phyloP scores from a whole-genome alignment of 1,140 invertebrate species.

The Drosophila rhopaloa region DNA sequence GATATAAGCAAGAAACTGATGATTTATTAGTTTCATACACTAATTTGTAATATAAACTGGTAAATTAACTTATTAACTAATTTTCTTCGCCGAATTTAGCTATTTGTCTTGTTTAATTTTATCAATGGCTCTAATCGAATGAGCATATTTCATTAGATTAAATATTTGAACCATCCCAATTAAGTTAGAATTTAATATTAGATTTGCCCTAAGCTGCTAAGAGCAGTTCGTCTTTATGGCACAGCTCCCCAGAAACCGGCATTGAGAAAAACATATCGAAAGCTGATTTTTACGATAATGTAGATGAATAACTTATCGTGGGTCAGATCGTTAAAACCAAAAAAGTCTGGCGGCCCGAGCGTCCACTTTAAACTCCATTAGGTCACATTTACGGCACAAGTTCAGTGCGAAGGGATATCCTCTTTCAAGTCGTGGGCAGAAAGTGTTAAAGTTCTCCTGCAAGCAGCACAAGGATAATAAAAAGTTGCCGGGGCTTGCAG shows the following conservation, averaged over 20 bases:
- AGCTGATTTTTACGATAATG: conserved; percentile 79
- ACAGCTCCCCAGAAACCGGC: neutral
- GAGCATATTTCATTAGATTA: no score
- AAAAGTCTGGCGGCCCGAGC: conserved; percentile 19
- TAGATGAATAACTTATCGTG: conserved; percentile 54
- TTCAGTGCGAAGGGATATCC: conserved; percentile 20
- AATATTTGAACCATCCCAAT: no score
- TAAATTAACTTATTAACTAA: no score
- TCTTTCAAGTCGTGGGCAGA: conserved; percentile 32
- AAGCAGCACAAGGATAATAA: conserved; percentile 70
- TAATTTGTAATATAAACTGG: no score
- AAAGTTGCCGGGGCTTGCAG: conserved; percentile 67
- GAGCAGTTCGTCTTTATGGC: conserved; percentile 57
- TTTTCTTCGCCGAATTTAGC: no score
- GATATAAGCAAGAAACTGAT: no score
- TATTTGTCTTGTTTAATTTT: no score
- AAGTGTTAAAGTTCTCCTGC: conserved; percentile 70
- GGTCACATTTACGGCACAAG: conserved; percentile 73
- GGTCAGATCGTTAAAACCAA: conserved; percentile 59
- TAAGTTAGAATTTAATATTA: no score
- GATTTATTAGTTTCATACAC: no score
- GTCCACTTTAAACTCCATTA: conserved; percentile 77
- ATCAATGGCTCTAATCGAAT: no score
- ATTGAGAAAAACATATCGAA: conserved; percentile 45
- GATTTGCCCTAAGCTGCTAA: conserved; percentile 26